Evolutionary conservation across 35 echinoderm and acorn worm genomes (phyloP).

Genomic region (Nesometra sesokonis): DNA sequence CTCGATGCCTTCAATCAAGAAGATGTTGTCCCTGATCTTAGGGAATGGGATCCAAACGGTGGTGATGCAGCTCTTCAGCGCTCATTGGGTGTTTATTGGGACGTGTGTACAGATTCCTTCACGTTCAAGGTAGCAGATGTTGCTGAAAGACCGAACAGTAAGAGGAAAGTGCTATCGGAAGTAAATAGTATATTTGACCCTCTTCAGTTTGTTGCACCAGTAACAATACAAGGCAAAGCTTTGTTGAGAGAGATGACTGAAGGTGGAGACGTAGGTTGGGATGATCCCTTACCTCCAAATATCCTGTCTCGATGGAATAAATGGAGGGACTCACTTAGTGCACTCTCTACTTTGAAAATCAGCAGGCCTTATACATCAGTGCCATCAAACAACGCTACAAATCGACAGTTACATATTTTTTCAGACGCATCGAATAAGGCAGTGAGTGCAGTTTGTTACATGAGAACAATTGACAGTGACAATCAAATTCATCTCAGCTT

Average conservation of each 20-base stretch:
- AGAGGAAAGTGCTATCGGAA: slow-evolving; percentile 19
- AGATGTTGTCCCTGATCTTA: not conserved
- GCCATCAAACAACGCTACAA: not conserved
- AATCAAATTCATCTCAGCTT: not conserved
- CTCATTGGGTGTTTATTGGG: slow-evolving; percentile 32
- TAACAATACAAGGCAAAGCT: slow-evolving; percentile 28
- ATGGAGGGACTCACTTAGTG: slow-evolving; percentile 23
- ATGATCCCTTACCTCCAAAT: slow-evolving; percentile 15
- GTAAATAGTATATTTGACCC: slow-evolving; percentile 32
- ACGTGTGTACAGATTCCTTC: slow-evolving; percentile 13
- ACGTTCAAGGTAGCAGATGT: slow-evolving; percentile 15
- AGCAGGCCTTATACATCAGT: slow-evolving; percentile 2
- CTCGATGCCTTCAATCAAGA: not conserved
- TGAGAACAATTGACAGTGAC: not conserved
- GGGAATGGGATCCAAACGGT: not conserved
- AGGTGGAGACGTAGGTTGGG: slow-evolving; percentile 22
- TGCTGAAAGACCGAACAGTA: not conserved
- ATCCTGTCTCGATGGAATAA: slow-evolving; percentile 10
- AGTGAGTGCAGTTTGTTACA: slow-evolving; percentile 5
- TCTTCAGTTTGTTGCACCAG: slow-evolving; percentile 15
- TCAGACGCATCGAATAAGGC: slow-evolving; percentile 37
- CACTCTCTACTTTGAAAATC: slow-evolving; percentile 3
- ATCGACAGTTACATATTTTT: slow-evolving; percentile 24
- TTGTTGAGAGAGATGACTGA: slow-evolving; percentile 19
- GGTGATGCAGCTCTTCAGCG: slow-evolving; percentile 8